Evolutionary conservation across 2,888 invertebrate species (phyloP).

Genomic region (Pocota personata): DNA sequence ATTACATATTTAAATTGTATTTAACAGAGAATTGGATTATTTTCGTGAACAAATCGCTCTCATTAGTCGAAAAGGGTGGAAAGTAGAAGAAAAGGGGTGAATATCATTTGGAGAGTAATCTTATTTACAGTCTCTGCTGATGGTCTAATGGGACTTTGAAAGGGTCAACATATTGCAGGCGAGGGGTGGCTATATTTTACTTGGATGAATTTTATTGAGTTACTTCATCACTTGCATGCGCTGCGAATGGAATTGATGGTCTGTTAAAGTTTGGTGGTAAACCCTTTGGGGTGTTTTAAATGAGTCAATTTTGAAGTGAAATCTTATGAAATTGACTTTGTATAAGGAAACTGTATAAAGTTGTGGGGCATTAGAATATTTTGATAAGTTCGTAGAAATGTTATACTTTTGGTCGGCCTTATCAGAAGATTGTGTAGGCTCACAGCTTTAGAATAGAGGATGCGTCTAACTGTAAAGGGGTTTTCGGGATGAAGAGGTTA

Average conservation of each 20-base stretch:
- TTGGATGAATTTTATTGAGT: slow-evolving; percentile 37
- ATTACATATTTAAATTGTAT: slow-evolving; percentile 71
- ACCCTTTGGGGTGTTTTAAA: background rate
- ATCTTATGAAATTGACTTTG: background rate
- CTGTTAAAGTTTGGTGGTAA: background rate
- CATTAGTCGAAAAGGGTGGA: slow-evolving; percentile 36
- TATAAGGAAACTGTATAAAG: background rate
- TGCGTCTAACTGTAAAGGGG: no score
- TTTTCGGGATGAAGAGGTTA: no score
- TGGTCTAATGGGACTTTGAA: slow-evolving; percentile 24
- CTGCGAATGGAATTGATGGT: background rate
- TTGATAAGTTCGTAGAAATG: no score
- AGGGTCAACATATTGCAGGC: slow-evolving; percentile 45
- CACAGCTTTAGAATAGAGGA: no score
- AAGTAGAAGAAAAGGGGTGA: background rate
- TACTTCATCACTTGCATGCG: slow-evolving; percentile 7
- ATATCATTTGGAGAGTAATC: slow-evolving; percentile 17
- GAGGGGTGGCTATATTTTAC: slow-evolving; percentile 2
- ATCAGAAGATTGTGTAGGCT: no score
- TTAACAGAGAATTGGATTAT: slow-evolving; percentile 67
- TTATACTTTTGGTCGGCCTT: no score
- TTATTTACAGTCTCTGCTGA: background rate
- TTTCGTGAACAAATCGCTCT: slow-evolving; percentile 62
- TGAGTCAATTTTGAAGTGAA: background rate
- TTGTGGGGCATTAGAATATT: no score